phyloP scores from a whole-genome alignment of 2,797 vertebrate genomes.

The Chelonia mydas region DNA sequence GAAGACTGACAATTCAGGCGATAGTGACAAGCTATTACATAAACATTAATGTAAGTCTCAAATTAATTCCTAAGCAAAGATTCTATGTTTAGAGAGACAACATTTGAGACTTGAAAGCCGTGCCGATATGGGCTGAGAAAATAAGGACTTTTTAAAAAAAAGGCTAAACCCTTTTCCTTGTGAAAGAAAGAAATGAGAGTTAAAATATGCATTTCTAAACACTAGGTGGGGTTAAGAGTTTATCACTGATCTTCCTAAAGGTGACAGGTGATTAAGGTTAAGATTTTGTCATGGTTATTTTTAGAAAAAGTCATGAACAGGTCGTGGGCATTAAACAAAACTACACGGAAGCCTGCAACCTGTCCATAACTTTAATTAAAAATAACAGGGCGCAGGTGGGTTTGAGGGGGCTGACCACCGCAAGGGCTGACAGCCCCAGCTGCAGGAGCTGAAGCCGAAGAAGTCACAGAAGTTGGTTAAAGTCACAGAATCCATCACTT shows the following conservation, averaged over 20 bases:
- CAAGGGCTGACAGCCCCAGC: not conserved
- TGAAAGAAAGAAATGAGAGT: not conserved
- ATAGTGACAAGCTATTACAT: not conserved
- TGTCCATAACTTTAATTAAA: not conserved
- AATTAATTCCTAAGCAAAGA: not conserved
- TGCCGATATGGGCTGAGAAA: not conserved
- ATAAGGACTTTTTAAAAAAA: not conserved
- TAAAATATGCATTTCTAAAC: not conserved
- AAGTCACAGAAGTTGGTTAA: not conserved
- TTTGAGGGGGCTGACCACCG: no score
- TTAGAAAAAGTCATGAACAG: not conserved
- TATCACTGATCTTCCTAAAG: not conserved
- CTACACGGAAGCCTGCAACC: not conserved
- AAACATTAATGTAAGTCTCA: not conserved
- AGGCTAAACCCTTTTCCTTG: not conserved
- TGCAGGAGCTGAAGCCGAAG: not conserved
- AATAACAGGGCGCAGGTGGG: not conserved
- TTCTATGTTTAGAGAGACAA: not conserved
- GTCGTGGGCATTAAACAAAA: not conserved
- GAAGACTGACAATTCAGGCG: not conserved
- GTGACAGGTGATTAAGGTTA: not conserved
- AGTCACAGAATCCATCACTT: not conserved
- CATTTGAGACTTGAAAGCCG: not conserved
- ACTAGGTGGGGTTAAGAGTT: not conserved
- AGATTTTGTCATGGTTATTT: not conserved